These are phyloP conservation scores for Bombycilla garrulus DNA, from an alignment of 2,113 vertebrate genomes.

Conservation along the genomic window DNA sequence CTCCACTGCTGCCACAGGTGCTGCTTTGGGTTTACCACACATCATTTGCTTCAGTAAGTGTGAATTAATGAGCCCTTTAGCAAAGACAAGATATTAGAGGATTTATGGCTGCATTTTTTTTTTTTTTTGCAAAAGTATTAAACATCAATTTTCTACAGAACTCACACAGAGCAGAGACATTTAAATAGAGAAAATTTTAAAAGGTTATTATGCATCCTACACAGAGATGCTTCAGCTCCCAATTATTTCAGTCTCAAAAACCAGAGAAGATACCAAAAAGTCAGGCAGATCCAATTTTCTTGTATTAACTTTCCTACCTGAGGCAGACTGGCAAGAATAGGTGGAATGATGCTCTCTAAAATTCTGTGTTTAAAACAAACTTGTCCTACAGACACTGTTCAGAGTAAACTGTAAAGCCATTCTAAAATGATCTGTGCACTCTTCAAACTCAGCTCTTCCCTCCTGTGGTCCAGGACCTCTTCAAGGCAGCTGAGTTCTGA, in stretches of 20 bases:
- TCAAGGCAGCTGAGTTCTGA: neutral
- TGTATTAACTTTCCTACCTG: neutral
- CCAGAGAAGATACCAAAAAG: neutral
- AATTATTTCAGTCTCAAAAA: neutral
- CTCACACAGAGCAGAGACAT: neutral
- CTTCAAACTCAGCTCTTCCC: neutral
- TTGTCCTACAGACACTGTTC: neutral
- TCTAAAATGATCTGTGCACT: neutral
- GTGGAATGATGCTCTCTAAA: neutral
- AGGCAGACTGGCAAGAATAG: neutral
- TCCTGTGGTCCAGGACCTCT: neutral
- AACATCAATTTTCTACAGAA: neutral
- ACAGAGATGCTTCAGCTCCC: neutral
- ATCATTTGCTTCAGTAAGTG: neutral
- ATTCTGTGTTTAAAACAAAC: neutral
- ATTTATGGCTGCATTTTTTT: neutral
- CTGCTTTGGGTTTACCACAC: neutral
- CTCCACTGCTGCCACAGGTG: neutral
- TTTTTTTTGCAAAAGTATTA: neutral
- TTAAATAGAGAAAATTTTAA: neutral
- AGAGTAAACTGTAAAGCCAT: neutral
- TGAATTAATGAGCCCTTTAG: neutral
- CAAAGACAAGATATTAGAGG: neutral
- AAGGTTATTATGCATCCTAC: neutral
- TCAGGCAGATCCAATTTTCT: neutral